Evolutionary conservation across 2,797 vertebrate genomes (phyloP), one percentile per base, ranked within the genome.

Genomic region (Pseudotriccus pelzelni): DNA sequence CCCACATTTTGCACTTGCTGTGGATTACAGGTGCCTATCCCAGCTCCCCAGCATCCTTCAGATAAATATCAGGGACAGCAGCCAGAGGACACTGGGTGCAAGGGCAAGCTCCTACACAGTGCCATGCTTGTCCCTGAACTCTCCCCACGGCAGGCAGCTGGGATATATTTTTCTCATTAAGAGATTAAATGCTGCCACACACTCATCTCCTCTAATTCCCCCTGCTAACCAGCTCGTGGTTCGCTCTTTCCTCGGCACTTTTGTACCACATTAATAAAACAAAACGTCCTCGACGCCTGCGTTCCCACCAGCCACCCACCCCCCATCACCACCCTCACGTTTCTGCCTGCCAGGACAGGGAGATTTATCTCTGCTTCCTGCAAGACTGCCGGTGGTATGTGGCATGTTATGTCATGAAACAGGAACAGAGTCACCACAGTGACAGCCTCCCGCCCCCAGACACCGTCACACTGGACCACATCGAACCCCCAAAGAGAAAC

Each of bases 151-250:
- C 19, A 19, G 52, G 36, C 58, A 81, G 83, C 79, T 28, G 25
- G 76, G 84, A 88, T 75, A 80, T 93, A 78, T 81, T 95, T 86
- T 93, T 87, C 67, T 89, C 74, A 59, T 89, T 88, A 93, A 80
- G 83, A 77, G 91, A 93, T 95, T 94, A 96, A 95, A 94, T 3
- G 46, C 83, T 60, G 87, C 22, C 24, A 4, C 83, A 47, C 66
- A 70, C 78, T 68, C 44, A 73, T 66, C 74, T 90, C 80, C 56
- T 79, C 69, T 95, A 93, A 94, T 90, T 91, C 92, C 55, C 14
- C 9, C 63, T 56, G 87, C 69, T 81, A 80, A 88, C 59, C 60
- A 83, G 41, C 14, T 44, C 55, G n/a, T 0, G 24, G 32, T 69
- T 70, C 6, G 1, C 66, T 43, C n/a, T 37, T 47, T 78, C 66